Conservation (phyloP, 2,113 vertebrate genomes). For the Amblyornis subalaris region DNA sequence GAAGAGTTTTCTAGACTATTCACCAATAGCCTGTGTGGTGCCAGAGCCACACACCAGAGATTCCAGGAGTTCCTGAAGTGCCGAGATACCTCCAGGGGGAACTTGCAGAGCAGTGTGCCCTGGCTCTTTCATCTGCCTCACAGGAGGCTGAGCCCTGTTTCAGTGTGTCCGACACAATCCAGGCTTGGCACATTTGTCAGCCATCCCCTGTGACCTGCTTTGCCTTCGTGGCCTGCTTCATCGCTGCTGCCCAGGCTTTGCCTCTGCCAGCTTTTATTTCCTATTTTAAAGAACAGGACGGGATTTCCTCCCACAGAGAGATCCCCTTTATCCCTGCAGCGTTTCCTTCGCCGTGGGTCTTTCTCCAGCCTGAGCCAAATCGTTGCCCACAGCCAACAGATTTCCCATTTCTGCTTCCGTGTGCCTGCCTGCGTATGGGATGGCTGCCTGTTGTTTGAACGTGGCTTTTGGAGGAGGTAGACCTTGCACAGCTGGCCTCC, state of each 20-base stretch:
- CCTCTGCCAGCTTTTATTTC: background rate
- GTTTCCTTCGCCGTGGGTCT: background rate
- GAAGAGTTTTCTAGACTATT: background rate
- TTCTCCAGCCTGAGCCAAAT: background rate
- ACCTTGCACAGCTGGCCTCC: background rate
- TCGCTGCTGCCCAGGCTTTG: background rate
- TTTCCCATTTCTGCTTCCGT: background rate
- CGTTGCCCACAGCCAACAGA: rapidly evolving
- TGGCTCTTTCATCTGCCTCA: background rate
- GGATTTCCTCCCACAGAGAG: background rate
- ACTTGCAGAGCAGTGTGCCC: rapidly evolving
- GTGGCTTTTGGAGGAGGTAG: background rate
- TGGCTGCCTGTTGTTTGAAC: background rate
- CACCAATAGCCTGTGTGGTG: rapidly evolving
- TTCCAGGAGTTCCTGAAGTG: background rate
- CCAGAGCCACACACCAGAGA: background rate
- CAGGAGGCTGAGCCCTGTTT: background rate
- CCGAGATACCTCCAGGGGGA: background rate
- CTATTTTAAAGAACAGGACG: background rate
- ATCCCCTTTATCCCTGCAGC: background rate
- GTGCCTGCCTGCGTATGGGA: rapidly evolving
- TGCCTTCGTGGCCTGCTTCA: background rate
- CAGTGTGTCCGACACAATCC: background rate
- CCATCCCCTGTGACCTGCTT: background rate
- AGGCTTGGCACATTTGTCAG: background rate